phyloP scores from a whole-genome alignment of 2,113 vertebrate genomes.

The Corynorhinus townsendii region DNA sequence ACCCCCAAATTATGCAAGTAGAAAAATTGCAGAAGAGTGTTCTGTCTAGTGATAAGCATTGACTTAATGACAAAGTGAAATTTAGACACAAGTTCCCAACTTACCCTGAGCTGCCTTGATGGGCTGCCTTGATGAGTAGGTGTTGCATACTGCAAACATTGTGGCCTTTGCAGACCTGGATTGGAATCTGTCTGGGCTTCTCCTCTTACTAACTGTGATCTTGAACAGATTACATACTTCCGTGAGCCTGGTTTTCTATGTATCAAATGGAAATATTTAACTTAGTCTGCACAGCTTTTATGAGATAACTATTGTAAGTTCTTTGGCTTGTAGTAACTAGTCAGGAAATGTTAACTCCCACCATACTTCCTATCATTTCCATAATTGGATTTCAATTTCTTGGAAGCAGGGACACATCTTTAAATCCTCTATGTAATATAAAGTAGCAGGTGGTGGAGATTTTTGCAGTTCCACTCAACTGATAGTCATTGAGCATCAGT shows the following conservation, averaged over 20 bases:
- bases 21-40: not conserved
- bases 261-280: not conserved
- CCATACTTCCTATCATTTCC: not conserved
- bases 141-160: not conserved
- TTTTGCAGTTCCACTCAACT: not conserved
- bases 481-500: not conserved
- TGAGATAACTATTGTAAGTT: not conserved
- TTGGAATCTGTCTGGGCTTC: not conserved
- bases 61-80: not conserved
- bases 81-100: not conserved
- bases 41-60: not conserved
- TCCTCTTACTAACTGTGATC: not conserved
- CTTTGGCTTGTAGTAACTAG: not conserved
- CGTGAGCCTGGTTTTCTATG: not conserved
- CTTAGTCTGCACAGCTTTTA: not conserved
- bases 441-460: not conserved
- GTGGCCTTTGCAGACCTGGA: not conserved
- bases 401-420: not conserved
- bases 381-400: not conserved
- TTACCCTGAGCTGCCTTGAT: not conserved
- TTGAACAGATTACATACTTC: not conserved
- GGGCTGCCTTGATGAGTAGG: not conserved
- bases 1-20: not conserved
- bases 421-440: not conserved
- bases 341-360: not conserved